Conservation (phyloP, 2,888 invertebrate genomes). For the Drosophila birchii region DNA sequence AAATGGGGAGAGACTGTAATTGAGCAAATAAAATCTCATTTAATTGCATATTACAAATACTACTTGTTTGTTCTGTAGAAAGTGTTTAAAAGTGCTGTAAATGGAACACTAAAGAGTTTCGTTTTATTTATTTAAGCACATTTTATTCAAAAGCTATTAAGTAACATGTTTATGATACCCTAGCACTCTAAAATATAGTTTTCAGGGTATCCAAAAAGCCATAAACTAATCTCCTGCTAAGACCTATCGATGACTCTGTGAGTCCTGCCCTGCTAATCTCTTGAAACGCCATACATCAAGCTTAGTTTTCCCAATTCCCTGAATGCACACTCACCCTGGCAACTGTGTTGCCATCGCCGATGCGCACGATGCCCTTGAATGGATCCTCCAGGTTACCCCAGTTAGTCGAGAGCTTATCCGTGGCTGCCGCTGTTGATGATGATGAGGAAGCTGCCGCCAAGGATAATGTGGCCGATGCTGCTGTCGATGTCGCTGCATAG, state of each 20-base stretch:
- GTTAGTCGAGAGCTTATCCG: slow-evolving; percentile 26
- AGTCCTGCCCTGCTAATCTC: neutral
- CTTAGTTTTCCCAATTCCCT: slow-evolving; percentile 19
- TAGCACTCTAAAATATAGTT: neutral
- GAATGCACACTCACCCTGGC: slow-evolving; percentile 73
- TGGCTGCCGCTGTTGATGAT: slow-evolving; percentile 21
- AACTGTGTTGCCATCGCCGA: slow-evolving; percentile 83
- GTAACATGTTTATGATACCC: neutral
- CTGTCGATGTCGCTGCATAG: slow-evolving; percentile 38
- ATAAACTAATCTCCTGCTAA: neutral
- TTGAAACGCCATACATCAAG: slow-evolving; percentile 1
- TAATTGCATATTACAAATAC: neutral
- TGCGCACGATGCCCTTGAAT: slow-evolving; percentile 79
- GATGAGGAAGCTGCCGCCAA: slow-evolving; percentile 20
- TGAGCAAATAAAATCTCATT: neutral
- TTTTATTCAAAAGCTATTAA: neutral
- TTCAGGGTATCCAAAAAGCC: neutral
- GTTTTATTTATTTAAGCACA: neutral
- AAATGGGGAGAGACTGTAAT: neutral
- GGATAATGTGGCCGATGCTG: slow-evolving; percentile 28
- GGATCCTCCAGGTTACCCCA: slow-evolving; percentile 57
- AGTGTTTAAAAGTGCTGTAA: neutral
- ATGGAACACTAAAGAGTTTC: no score
- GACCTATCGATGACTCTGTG: neutral
- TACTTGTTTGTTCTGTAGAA: neutral